Percentiles rank a stretch among this genome's conserved stretches.
phyloP scores from a whole-genome alignment of 1,140 invertebrate genomes.

The Leptinotarsa defecta region DNA sequence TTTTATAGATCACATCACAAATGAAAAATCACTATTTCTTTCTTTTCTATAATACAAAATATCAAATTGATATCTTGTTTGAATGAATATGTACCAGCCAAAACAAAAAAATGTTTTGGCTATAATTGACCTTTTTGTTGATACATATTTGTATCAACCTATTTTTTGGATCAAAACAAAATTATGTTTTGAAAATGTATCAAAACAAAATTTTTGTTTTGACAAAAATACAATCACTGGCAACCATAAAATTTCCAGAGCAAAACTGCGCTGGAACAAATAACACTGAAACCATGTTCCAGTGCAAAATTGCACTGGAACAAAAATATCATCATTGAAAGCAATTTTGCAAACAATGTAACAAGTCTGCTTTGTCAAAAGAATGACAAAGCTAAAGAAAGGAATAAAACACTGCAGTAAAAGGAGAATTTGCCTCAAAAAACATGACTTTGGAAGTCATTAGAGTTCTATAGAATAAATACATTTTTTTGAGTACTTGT shows the following conservation, averaged over 20 bases:
- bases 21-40: too few relatives aligned
- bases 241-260: too few relatives aligned
- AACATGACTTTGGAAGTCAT: neutral
- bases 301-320: neutral
- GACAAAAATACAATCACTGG: neutral
- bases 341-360: neutral
- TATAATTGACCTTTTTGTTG: neutral
- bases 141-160: neutral
- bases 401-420: constrained; percentile 10
- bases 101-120: neutral
- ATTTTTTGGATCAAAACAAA: neutral
- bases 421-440: constrained; percentile 8
- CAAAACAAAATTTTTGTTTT: constrained; percentile 1
- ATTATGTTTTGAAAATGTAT: neutral
- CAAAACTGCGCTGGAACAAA: neutral
- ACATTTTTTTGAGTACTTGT: neutral
- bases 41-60: neutral
- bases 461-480: neutral
- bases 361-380: constrained; percentile 14
- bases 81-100: neutral
- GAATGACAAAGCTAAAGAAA: constrained; percentile 15
- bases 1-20: too few relatives aligned
- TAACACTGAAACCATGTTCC: neutral
- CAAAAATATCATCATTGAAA: neutral
- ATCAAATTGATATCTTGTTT: neutral